Conservation (phyloP, 2,888 invertebrate species). For the Catonia carolina region DNA sequence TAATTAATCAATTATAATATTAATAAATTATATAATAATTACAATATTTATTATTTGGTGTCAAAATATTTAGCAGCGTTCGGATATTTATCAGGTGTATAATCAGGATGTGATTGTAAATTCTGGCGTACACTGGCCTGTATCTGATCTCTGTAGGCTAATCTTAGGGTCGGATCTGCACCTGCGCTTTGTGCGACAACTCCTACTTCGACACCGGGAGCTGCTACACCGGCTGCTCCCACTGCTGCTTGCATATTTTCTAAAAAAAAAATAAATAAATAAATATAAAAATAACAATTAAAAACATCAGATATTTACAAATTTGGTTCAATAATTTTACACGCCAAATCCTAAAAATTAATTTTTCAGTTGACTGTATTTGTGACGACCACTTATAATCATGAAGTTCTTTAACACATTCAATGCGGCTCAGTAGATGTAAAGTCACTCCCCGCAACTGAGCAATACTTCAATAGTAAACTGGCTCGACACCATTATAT, state of each 20-base stretch:
- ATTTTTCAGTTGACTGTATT: no score
- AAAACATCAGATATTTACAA: no score
- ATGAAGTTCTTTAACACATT: no score
- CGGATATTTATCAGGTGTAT: conserved; percentile 43
- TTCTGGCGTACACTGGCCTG: conserved; percentile 45
- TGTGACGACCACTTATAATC: no score
- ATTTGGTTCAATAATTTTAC: no score
- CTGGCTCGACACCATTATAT: no score
- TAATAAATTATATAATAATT: not conserved
- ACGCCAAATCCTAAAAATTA: no score
- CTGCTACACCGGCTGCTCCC: conserved; percentile 45
- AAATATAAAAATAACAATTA: no score
- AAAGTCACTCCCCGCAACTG: no score
- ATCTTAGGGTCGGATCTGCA: conserved; percentile 46
- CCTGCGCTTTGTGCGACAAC: conserved; percentile 47
- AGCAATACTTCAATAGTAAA: no score
- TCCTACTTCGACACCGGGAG: conserved; percentile 44
- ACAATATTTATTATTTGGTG: not conserved
- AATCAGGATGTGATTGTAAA: conserved; percentile 47
- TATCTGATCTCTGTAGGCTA: conserved; percentile 49
- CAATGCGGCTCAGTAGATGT: no score
- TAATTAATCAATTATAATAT: no score
- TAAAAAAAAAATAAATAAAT: conserved; percentile 28
- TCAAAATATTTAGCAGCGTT: conserved; percentile 45
- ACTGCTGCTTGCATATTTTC: conserved; percentile 46